Evolutionary conservation across 2,888 invertebrate genomes (phyloP).

Genomic region (Smittia aterrima): DNA sequence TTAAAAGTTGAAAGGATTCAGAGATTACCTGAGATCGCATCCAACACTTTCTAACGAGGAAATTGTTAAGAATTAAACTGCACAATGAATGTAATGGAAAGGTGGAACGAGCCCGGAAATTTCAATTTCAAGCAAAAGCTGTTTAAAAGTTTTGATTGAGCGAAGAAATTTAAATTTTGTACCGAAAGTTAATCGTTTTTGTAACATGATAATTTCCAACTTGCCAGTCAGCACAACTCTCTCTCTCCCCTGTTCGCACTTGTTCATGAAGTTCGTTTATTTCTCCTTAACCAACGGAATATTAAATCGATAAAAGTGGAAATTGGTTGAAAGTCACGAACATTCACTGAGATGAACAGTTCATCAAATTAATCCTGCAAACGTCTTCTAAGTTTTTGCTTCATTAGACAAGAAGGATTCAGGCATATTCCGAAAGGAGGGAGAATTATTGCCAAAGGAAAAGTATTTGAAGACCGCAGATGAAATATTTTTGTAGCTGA

Average conservation of each 20-base stretch:
- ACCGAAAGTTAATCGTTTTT: conserved; percentile 17
- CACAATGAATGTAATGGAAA: no score
- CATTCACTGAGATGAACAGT: conserved; percentile 29
- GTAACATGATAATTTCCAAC: conserved; percentile 40
- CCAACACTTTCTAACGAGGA: no score
- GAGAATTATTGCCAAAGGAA: conserved; percentile 18
- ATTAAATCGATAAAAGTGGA: conserved; percentile 34
- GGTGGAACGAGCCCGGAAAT: neutral
- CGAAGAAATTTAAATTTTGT: neutral
- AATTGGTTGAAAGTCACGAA: conserved; percentile 24
- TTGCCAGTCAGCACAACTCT: conserved; percentile 34
- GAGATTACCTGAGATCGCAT: no score
- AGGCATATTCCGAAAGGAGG: conserved; percentile 13
- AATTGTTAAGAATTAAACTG: no score
- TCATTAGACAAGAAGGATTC: neutral
- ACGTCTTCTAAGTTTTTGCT: neutral
- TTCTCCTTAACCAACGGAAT: conserved; percentile 23
- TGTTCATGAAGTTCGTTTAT: neutral
- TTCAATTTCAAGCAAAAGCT: neutral
- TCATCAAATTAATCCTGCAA: conserved; percentile 36
- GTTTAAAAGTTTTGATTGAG: conserved; percentile 24
- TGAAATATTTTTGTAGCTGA: no score
- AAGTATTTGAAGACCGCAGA: no score
- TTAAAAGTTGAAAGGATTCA: no score
- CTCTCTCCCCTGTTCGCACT: no score